Evolutionary conservation across 2,888 invertebrate species (phyloP).

Genomic region (Thelaira solivaga): DNA sequence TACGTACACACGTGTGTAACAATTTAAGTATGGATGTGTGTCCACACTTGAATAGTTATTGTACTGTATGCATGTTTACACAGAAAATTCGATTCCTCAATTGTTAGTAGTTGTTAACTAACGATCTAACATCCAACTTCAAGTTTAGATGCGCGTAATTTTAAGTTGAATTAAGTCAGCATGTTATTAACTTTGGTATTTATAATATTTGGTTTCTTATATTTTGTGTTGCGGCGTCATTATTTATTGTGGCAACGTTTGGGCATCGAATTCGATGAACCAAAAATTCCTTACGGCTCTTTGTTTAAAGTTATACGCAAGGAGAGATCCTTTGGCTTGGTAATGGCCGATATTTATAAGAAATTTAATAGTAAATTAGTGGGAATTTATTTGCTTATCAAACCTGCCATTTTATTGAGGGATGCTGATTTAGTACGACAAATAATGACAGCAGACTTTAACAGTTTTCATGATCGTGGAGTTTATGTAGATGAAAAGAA

Average conservation of each 20-base stretch:
- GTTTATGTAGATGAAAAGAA: constrained; percentile 80
- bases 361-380: constrained; percentile 74
- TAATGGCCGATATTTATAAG: constrained; percentile 80
- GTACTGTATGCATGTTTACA: no score
- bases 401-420: constrained; percentile 81
- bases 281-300: constrained; percentile 83
- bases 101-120: no score
- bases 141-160: no score
- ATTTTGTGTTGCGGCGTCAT: not conserved
- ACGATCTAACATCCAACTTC: no score
- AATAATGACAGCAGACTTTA: constrained; percentile 81
- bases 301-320: constrained; percentile 79
- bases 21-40: no score
- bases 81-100: no score
- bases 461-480: constrained; percentile 82
- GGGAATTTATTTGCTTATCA: constrained; percentile 81
- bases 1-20: no score
- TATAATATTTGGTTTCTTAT: not conserved
- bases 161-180: no score
- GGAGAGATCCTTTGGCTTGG: constrained; percentile 81
- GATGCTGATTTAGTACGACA: constrained; percentile 81
- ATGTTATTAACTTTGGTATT: not conserved
- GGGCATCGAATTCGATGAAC: constrained; percentile 79
- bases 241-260: constrained; percentile 65
- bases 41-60: no score